Conservation (phyloP, 2,113 vertebrate species). For the Bubo bubo region DNA sequence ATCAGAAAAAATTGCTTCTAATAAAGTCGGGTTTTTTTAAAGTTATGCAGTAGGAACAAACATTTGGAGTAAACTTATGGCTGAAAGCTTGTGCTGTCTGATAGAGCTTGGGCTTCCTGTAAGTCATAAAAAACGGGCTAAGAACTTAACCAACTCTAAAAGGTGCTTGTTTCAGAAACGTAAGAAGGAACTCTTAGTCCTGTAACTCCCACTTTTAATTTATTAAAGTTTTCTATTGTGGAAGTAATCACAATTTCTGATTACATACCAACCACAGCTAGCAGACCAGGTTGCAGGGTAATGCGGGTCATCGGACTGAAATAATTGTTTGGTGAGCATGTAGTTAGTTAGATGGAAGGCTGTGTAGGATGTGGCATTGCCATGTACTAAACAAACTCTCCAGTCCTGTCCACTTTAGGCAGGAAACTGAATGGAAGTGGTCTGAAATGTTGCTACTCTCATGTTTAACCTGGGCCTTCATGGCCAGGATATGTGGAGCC, state of each 20-base stretch:
- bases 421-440: not conserved
- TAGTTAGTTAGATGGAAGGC: not conserved
- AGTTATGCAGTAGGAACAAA: not conserved
- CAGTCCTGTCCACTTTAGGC: accelerated
- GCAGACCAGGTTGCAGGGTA: not conserved
- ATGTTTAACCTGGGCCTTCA: not conserved
- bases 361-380: not conserved
- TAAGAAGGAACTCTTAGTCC: not conserved
- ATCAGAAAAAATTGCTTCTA: not conserved
- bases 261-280: too few relatives aligned
- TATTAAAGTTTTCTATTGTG: not conserved
- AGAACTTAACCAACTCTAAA: not conserved
- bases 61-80: not conserved
- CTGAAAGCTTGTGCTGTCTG: not conserved
- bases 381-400: not conserved
- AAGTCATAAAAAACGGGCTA: not conserved
- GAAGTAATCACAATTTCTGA: not conserved
- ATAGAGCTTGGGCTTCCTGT: not conserved
- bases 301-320: not conserved
- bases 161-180: not conserved
- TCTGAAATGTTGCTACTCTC: not conserved
- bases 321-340: not conserved
- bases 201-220: not conserved
- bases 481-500: accelerated
- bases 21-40: not conserved